These are phyloP conservation scores for Cryptophagus acutangulus DNA, from an alignment of 2,888 invertebrate genomes.

Conservation along the genomic window DNA sequence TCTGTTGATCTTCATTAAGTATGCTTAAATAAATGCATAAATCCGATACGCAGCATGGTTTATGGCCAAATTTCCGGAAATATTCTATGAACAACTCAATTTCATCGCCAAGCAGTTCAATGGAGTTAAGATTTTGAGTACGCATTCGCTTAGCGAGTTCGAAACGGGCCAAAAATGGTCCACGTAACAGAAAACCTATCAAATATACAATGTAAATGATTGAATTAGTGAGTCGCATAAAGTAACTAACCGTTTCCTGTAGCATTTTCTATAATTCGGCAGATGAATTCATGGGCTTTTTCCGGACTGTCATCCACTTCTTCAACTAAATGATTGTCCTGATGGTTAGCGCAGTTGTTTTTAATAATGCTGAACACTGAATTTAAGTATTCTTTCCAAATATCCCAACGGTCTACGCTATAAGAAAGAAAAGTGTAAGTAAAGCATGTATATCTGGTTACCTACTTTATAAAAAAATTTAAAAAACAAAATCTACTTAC, in stretches of 20 bases:
- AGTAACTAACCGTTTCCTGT: slow-evolving; percentile 36
- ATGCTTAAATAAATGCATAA: slow-evolving; percentile 69
- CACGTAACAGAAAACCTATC: slow-evolving; percentile 57
- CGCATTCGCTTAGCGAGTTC: slow-evolving; percentile 65
- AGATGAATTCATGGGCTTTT: slow-evolving; percentile 48
- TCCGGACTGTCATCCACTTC: slow-evolving; percentile 43
- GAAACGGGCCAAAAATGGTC: slow-evolving; percentile 78
- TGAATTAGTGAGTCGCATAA: not conserved
- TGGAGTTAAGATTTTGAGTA: slow-evolving; percentile 52
- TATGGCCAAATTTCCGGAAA: slow-evolving; percentile 76
- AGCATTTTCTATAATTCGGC: slow-evolving; percentile 43
- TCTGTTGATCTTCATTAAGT: slow-evolving; percentile 59
- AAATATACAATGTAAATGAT: slow-evolving; percentile 7
- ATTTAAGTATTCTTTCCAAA: slow-evolving; percentile 66
- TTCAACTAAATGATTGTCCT: slow-evolving; percentile 20
- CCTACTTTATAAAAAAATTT: too few relatives aligned
- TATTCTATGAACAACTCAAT: slow-evolving; percentile 71
- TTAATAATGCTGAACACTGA: slow-evolving; percentile 56
- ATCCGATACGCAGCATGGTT: slow-evolving; percentile 82
- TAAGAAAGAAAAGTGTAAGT: slow-evolving; percentile 22
- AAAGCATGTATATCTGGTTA: not conserved
- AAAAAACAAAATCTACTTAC: slow-evolving; percentile 43
- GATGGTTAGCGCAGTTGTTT: slow-evolving; percentile 29
- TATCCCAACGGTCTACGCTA: slow-evolving; percentile 68
- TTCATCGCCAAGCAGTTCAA: slow-evolving; percentile 57